A percentile compares a stretch with the other conserved stretches of the same genome.
Conservation (phyloP, 2,888 invertebrate genomes). For the Mactromeris polynyma region DNA sequence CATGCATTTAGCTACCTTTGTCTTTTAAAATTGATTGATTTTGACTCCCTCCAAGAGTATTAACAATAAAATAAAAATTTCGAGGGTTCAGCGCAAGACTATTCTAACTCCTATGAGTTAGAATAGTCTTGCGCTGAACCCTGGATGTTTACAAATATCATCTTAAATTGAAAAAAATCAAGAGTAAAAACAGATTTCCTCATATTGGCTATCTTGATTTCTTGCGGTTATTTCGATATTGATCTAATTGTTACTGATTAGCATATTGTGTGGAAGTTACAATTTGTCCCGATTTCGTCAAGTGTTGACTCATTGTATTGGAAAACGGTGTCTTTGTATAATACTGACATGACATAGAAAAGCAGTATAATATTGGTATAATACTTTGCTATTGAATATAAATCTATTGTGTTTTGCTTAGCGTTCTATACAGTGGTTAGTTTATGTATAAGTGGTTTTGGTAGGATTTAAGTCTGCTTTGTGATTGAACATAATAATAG, state of each 20-base stretch:
- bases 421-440: not conserved
- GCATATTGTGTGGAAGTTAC: not conserved
- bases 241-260: not conserved
- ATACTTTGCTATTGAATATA: not conserved
- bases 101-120: no score
- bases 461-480: not conserved
- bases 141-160: no score
- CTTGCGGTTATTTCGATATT: not conserved
- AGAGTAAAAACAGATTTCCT: not conserved
- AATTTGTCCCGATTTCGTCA: not conserved
- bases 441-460: not conserved
- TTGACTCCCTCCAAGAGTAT: no score
- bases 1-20: no score
- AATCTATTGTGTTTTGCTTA: conserved; percentile 6
- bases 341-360: not conserved
- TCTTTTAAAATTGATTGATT: no score
- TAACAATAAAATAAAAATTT: no score
- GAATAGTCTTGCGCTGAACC: no score
- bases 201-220: not conserved
- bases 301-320: not conserved
- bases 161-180: no score
- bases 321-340: not conserved
- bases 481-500: not conserved
- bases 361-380: not conserved
- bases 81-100: no score